A percentile compares a stretch with the other conserved stretches of the same genome.
These are phyloP conservation scores for Platynereis dumerilii DNA, from an alignment of 2,888 invertebrate species.

Conservation along the genomic window DNA sequence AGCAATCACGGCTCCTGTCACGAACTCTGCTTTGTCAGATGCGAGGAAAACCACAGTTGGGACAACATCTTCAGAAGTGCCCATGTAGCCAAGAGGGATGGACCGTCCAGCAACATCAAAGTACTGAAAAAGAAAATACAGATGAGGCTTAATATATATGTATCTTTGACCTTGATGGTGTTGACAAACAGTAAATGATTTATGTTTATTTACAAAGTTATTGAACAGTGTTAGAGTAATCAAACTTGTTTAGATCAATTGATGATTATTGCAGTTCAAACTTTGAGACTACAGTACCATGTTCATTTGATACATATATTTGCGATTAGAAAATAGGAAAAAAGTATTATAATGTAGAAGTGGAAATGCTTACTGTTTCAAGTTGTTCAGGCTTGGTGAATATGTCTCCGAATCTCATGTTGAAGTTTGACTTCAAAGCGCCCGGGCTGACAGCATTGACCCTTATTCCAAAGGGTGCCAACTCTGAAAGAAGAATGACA, in stretches of 20 bases:
- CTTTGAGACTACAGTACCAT: too few species aligned
- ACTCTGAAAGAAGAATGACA: neutral
- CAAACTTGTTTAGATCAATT: too few species aligned
- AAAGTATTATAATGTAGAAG: neutral
- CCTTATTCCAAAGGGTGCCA: neutral
- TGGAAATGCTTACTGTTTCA: constrained; percentile 6
- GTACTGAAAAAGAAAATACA: constrained; percentile 9
- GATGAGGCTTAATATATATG: too few species aligned
- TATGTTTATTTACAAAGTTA: too few species aligned
- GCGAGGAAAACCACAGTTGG: constrained; percentile 10
- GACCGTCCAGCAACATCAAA: constrained; percentile 3
- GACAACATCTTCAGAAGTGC: constrained; percentile 10
- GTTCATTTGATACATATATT: too few species aligned
- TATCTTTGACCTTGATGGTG: too few species aligned
- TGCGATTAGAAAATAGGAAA: too few species aligned
- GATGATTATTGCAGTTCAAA: too few species aligned
- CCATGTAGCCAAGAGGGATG: constrained; percentile 14
- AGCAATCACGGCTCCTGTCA: constrained; percentile 11
- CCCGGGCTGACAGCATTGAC: constrained; percentile 3
- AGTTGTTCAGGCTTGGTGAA: constrained; percentile 10
- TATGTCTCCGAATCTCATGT: constrained; percentile 13
- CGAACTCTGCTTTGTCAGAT: constrained; percentile 2
- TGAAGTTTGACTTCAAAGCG: constrained; percentile 13
- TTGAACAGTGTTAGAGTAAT: too few species aligned
- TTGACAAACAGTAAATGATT: too few species aligned